These are phyloP conservation scores for Crypturellus tataupa DNA, from an alignment of 2,797 vertebrate genomes.

Conservation along the genomic window DNA sequence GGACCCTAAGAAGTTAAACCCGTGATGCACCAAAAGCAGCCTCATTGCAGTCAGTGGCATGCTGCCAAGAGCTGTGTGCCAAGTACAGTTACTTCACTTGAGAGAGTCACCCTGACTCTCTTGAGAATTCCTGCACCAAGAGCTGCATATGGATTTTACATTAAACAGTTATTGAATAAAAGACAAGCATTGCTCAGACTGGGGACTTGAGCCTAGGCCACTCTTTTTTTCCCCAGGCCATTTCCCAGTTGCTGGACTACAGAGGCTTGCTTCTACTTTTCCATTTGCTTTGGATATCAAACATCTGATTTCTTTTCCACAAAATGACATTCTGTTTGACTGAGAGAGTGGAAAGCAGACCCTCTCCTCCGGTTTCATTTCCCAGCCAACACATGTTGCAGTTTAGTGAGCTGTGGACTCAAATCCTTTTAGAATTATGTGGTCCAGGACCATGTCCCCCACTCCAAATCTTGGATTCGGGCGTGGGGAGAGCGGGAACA, in stretches of 20 bases:
- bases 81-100: slow-evolving; percentile 72
- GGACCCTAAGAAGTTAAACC: slow-evolving; percentile 61
- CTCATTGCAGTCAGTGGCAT: slow-evolving; percentile 60
- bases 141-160: slow-evolving; percentile 70
- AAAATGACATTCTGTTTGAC: background rate
- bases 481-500: background rate
- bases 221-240: slow-evolving; percentile 5
- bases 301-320: background rate
- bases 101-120: slow-evolving; percentile 70
- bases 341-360: background rate
- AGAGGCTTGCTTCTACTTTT: slow-evolving; percentile 1
- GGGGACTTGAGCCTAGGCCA: slow-evolving; percentile 19
- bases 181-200: slow-evolving; percentile 47
- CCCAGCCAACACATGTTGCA: background rate
- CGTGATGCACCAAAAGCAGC: slow-evolving; percentile 44
- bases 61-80: slow-evolving; percentile 64
- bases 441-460: background rate
- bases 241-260: background rate
- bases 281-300: background rate
- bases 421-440: background rate
- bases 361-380: background rate
- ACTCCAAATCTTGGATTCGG: background rate
- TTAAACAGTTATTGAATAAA: slow-evolving; percentile 61
- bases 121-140: slow-evolving; percentile 66
- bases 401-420: background rate